These are phyloP conservation scores for Sebastes hubbsi DNA, from an alignment of 2,797 vertebrate species.

Conservation along the genomic window DNA sequence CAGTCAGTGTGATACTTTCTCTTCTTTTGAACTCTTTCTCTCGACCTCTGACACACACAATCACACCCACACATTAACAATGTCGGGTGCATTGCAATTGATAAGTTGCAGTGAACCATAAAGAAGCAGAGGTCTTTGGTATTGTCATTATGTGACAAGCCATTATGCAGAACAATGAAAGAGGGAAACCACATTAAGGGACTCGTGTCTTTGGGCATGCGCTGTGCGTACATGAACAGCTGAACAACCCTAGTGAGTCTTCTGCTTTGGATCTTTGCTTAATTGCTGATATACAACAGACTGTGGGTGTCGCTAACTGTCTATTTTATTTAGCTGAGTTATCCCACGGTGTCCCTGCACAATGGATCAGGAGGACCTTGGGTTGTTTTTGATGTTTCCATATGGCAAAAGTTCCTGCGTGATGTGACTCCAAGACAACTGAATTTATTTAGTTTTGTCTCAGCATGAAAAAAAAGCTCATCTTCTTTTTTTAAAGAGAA, in stretches of 20 bases:
- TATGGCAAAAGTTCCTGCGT: not conserved
- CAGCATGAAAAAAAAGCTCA: not conserved
- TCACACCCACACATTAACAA: not conserved
- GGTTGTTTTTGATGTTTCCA: not conserved
- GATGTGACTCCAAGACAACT: not conserved
- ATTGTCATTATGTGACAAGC: constrained; percentile 10
- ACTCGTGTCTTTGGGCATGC: not conserved
- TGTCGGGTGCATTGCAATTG: constrained; percentile 12
- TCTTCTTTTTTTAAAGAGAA: not conserved
- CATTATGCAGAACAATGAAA: constrained; percentile 29
- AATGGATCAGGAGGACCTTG: not conserved
- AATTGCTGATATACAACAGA: constrained; percentile 6
- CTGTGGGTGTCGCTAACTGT: not conserved
- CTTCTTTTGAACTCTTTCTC: not conserved
- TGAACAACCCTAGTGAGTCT: not conserved
- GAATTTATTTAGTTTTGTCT: not conserved
- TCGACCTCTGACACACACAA: not conserved
- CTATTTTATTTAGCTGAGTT: not conserved
- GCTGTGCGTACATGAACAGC: not conserved
- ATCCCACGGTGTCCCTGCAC: not conserved
- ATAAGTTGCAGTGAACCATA: constrained; percentile 41
- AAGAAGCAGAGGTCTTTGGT: constrained; percentile 27
- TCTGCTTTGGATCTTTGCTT: not conserved
- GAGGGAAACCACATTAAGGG: constrained; percentile 20
- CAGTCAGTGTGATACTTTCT: not conserved